Evolutionary conservation across 2,797 vertebrate genomes (phyloP).

Genomic region (Coendou prehensilis): DNA sequence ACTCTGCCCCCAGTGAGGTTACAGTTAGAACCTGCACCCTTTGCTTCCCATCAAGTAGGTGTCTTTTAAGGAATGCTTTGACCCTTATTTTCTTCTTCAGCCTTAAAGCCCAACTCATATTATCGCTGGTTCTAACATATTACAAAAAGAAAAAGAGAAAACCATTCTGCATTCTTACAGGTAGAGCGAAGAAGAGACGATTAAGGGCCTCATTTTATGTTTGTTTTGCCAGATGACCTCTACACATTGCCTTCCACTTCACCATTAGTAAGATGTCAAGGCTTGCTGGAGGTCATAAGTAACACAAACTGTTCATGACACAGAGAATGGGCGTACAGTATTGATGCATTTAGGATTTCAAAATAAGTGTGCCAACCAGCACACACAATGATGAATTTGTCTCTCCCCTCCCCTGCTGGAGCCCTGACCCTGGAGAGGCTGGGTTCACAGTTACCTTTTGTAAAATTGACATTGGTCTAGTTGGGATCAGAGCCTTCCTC

Average conservation of each 20-base stretch:
- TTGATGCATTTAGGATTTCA: not conserved
- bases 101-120: not conserved
- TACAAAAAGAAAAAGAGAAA: not conserved
- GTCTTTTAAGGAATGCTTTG: not conserved
- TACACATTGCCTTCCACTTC: constrained; percentile 20
- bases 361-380: not conserved
- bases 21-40: not conserved
- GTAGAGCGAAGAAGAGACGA: not conserved
- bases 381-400: not conserved
- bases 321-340: not conserved
- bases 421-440: not conserved
- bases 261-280: constrained; percentile 13
- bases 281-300: constrained; percentile 35
- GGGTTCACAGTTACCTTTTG: not conserved
- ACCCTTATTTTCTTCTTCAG: constrained; percentile 32
- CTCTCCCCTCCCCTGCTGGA: not conserved
- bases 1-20: not conserved
- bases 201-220: not conserved
- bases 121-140: not conserved
- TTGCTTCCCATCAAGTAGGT: not conserved
- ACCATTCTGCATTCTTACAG: not conserved
- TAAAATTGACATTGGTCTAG: not conserved
- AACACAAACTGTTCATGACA: not conserved
- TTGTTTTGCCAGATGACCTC: constrained; percentile 54
- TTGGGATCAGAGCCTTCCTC: not conserved